These are phyloP conservation scores for Parnassius smintheus DNA, from an alignment of 2,888 invertebrate genomes.

Conservation along the genomic window DNA sequence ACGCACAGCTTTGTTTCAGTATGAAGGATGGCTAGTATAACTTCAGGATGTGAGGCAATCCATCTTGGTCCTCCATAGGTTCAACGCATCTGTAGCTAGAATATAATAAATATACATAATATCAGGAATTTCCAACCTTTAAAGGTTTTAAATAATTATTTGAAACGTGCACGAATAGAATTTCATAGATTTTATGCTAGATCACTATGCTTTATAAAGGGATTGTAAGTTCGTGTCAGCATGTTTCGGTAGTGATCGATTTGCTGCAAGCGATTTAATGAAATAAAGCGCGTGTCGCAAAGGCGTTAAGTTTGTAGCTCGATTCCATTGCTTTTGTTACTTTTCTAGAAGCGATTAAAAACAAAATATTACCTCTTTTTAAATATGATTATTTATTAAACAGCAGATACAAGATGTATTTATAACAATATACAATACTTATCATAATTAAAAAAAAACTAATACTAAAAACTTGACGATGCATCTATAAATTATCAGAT, in stretches of 20 bases:
- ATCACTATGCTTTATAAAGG: background rate
- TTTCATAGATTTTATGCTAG: no score
- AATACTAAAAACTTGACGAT: no score
- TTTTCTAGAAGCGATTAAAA: constrained; percentile 12
- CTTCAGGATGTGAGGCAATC: no score
- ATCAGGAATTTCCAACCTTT: background rate
- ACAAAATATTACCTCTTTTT: background rate
- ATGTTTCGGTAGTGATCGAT: constrained; percentile 25
- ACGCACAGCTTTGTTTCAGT: no score
- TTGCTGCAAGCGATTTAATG: constrained; percentile 23
- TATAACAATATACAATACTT: background rate
- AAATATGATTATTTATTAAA: background rate
- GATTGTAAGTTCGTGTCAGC: background rate
- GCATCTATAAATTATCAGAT: no score
- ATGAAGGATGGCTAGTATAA: no score
- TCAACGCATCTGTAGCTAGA: no score
- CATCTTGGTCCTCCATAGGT: no score
- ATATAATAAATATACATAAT: no score
- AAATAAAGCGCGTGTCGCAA: constrained; percentile 22
- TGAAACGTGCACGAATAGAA: no score
- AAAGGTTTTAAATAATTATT: background rate
- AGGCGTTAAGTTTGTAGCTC: constrained; percentile 17
- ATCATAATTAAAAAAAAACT: background rate
- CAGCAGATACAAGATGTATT: background rate
- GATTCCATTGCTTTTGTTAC: background rate